Percentiles rank a stretch among this genome's conserved stretches.
phyloP scores from a whole-genome alignment of 2,113 vertebrate genomes.

The Heliornis fulica region DNA sequence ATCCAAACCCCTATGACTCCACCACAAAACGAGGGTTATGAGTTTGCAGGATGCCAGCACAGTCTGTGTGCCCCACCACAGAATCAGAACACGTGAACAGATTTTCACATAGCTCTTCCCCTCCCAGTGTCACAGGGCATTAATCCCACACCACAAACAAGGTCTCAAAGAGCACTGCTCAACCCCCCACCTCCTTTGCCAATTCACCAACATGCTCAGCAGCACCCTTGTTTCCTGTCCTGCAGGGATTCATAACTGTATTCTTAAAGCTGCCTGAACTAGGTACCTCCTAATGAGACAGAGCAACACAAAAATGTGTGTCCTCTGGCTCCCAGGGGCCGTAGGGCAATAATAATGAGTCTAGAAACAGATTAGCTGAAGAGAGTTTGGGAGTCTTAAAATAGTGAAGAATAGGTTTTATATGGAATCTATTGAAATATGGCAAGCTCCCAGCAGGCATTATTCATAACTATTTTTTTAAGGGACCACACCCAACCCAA shows the following conservation, averaged over 20 bases:
- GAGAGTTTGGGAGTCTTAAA: slow-evolving; percentile 42
- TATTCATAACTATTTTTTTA: slow-evolving; percentile 79
- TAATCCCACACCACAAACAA: not conserved
- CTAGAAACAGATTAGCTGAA: slow-evolving; percentile 31
- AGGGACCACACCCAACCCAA: slow-evolving; percentile 73
- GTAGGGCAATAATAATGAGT: not conserved
- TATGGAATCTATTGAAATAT: slow-evolving; percentile 66
- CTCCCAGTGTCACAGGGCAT: not conserved
- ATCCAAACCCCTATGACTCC: not conserved
- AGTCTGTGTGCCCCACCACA: not conserved
- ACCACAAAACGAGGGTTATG: not conserved
- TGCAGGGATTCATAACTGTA: not conserved
- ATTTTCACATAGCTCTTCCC: not conserved
- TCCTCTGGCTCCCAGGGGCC: slow-evolving; percentile 8
- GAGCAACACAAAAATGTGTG: not conserved
- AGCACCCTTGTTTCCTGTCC: not conserved
- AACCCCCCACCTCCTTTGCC: not conserved
- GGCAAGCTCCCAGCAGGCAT: slow-evolving; percentile 76
- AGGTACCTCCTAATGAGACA: not conserved
- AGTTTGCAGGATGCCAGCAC: not conserved
- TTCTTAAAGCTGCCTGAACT: not conserved
- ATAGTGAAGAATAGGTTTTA: slow-evolving; percentile 68
- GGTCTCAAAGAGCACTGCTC: not conserved
- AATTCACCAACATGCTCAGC: not conserved
- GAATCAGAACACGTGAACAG: not conserved